Conservation (phyloP, 2,797 vertebrate species). For the Lepilemur ruficaudatus region DNA sequence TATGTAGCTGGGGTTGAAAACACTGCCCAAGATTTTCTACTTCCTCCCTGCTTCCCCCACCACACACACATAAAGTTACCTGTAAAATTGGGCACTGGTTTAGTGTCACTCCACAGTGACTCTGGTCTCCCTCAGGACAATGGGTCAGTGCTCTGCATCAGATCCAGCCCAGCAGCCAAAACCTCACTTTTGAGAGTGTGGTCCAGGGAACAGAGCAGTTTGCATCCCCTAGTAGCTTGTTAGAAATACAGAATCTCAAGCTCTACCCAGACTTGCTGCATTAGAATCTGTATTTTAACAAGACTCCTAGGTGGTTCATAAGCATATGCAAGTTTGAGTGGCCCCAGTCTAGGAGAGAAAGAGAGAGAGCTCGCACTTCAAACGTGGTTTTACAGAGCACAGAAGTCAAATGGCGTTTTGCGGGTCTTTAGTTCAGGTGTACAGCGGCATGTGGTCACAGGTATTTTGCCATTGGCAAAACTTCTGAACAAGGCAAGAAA, state of each 20-base stretch:
- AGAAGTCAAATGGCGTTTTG: background rate
- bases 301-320: background rate
- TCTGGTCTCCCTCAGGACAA: background rate
- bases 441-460: background rate
- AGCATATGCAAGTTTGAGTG: background rate
- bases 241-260: slow-evolving; percentile 14
- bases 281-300: slow-evolving; percentile 4
- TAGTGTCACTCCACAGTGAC: background rate
- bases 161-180: background rate
- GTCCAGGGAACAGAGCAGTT: background rate
- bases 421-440: background rate
- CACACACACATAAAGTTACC: background rate
- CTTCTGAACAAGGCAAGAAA: background rate
- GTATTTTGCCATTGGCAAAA: background rate
- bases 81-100: background rate
- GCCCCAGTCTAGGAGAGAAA: background rate
- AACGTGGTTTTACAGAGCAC: background rate
- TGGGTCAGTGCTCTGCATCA: background rate
- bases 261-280: background rate
- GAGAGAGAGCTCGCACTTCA: background rate
- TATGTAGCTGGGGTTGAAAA: background rate
- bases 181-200: background rate
- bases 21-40: background rate
- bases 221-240: background rate
- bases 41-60: background rate